These are phyloP conservation scores for Eucidaris tribuloides DNA, from an alignment of 35 echinoderm and acorn worm genomes.

Conservation along the genomic window DNA sequence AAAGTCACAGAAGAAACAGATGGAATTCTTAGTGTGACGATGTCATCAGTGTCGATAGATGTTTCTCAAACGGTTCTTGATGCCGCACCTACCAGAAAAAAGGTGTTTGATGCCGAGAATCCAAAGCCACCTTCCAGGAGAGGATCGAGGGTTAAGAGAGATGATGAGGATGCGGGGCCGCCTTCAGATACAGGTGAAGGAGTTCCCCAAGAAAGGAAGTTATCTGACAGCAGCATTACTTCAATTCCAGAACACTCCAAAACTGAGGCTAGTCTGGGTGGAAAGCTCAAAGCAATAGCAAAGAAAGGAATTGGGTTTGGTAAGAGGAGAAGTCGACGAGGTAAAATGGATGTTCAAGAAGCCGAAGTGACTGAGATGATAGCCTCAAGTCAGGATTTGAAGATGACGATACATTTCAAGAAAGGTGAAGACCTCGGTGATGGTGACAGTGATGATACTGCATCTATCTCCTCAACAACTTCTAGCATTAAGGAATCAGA, in stretches of 20 bases:
- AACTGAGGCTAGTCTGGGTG: no score
- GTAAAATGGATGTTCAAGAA: no score
- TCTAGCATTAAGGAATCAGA: neutral
- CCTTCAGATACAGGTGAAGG: no score
- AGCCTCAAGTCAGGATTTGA: no score
- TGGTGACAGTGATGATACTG: slow-evolving; percentile 22
- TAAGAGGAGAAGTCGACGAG: no score
- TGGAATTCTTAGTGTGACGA: neutral
- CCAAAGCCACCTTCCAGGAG: neutral
- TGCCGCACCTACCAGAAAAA: slow-evolving; percentile 15
- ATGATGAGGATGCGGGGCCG: no score
- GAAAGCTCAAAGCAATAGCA: no score
- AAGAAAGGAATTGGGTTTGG: no score
- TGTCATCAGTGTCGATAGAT: neutral
- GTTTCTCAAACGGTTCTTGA: neutral
- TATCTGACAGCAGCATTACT: neutral
- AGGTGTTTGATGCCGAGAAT: neutral
- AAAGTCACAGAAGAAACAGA: neutral
- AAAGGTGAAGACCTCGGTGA: no score
- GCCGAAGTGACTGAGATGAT: no score
- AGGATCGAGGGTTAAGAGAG: slow-evolving; percentile 4
- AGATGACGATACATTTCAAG: no score
- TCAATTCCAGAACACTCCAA: no score
- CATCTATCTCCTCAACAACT: neutral
- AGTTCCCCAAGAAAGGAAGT: neutral